Percentiles rank a stretch among this genome's conserved stretches.
phyloP scores from a whole-genome alignment of 1,140 invertebrate genomes.

The Ceratina calcarata region DNA sequence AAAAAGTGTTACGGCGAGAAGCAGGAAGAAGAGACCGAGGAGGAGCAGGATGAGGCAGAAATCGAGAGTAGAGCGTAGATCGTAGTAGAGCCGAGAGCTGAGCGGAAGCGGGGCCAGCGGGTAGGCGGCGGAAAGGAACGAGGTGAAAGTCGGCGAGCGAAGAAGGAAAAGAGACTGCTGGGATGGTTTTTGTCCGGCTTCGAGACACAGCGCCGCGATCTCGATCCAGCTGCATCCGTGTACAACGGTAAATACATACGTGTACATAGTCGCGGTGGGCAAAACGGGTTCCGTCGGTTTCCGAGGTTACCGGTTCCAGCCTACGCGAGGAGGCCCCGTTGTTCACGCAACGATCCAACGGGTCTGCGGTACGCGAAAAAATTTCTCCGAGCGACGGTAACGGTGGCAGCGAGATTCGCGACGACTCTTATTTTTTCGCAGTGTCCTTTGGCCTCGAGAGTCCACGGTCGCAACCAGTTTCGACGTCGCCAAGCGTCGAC shows the following conservation, averaged over 20 bases:
- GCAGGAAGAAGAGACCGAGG: no score
- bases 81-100: constrained; percentile 2
- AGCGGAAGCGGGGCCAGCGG: background rate
- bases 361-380: background rate
- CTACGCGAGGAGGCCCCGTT: background rate
- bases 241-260: constrained; percentile 58
- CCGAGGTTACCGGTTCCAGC: constrained; percentile 41
- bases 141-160: constrained; percentile 10
- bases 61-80: constrained; percentile 11
- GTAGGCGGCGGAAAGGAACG: constrained; percentile 2
- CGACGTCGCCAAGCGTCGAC: no score
- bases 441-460: no score
- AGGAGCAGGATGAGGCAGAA: background rate
- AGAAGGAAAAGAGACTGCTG: background rate
- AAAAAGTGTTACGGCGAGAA: background rate
- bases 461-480: no score
- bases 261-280: constrained; percentile 33
- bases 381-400: background rate
- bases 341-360: constrained; percentile 34
- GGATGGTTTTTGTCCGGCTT: constrained; percentile 40
- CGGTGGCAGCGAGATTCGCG: constrained; percentile 20
- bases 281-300: constrained; percentile 44
- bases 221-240: constrained; percentile 57
- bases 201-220: constrained; percentile 24
- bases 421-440: background rate